phyloP scores from a whole-genome alignment of 2,888 invertebrate species.

The Cenopis cana region DNA sequence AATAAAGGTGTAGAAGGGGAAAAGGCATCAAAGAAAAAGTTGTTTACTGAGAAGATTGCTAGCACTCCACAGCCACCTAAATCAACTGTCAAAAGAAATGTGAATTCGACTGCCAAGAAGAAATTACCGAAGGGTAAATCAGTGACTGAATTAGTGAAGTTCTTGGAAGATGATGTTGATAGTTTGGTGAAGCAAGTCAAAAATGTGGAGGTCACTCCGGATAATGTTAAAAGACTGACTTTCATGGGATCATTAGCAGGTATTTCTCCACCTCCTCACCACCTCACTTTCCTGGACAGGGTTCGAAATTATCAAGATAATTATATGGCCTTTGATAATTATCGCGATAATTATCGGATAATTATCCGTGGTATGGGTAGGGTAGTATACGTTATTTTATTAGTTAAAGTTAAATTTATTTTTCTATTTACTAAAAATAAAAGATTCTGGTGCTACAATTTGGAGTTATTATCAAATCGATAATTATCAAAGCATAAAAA shows the following conservation, averaged over 20 bases:
- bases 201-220: conserved; percentile 57
- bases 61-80: conserved; percentile 68
- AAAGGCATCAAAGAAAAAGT: conserved; percentile 70
- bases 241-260: conserved; percentile 86
- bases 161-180: conserved; percentile 61
- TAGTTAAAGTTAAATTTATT: too few relatives aligned
- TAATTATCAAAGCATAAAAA: too few relatives aligned
- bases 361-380: too few relatives aligned
- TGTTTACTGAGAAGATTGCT: conserved; percentile 71
- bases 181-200: conserved; percentile 60
- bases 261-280: too few relatives aligned
- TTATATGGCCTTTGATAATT: too few relatives aligned
- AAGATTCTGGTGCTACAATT: too few relatives aligned
- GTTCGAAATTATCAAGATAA: too few relatives aligned
- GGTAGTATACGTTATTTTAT: too few relatives aligned
- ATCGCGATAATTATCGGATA: too few relatives aligned
- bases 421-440: too few relatives aligned
- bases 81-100: conserved; percentile 56
- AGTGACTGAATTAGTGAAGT: conserved; percentile 71
- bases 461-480: too few relatives aligned
- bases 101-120: conserved; percentile 64
- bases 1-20: conserved; percentile 58
- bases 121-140: conserved; percentile 66
- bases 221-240: conserved; percentile 64
- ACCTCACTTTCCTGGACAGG: too few relatives aligned